Evolutionary conservation across 2,113 vertebrate species (phyloP), one percentile per base, ranked within the genome.

Genomic region (Camelus dromedarius): DNA sequence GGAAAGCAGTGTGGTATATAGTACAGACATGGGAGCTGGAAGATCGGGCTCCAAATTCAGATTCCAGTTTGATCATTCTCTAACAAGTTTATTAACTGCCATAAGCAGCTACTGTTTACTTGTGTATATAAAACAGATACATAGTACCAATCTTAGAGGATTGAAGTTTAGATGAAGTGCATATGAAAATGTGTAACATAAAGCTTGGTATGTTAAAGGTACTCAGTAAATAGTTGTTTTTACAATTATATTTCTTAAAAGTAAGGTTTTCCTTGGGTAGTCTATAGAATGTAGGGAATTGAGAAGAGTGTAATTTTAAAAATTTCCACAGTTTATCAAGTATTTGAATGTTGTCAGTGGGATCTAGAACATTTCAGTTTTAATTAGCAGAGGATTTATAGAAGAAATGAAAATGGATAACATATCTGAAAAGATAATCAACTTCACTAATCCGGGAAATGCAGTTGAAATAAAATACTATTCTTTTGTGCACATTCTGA

Each of bases 331-430:
- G 14, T 89, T 89, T 69, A 95, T 81, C 30, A 96, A 73, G 69
- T 83, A 24, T 18, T 84, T 88, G 9, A 95, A 83, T 22, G 1
- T 83, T 81, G 38, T 91, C 70, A 72, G 0, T 89, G 32, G 54
- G 8, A 73, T 95, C 54, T 92, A 85, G 79, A 84, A 58, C 26
- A 72, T 80, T 73, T 83, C 35, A 24, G 4, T 83, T 79, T 66
- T 64, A 86, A 77, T 83, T 67, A 89, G 28, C 24, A 94, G 93
- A 89, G 9, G 82, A 83, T 56, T 91, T 82, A 70, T n/a, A 91
- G n/a, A 85, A 69, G 62, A 87, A 92, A 84, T 77, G 46, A 79
- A 91, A 92, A 76, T 82, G 7, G 8, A 9, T 60, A 70, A n/a
- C 81, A 52, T 96, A 69, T 82, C n/a, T 94, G n/a, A 69, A n/a